Conservation (phyloP, 2,797 vertebrate species). For the Ispidina lecontei region DNA sequence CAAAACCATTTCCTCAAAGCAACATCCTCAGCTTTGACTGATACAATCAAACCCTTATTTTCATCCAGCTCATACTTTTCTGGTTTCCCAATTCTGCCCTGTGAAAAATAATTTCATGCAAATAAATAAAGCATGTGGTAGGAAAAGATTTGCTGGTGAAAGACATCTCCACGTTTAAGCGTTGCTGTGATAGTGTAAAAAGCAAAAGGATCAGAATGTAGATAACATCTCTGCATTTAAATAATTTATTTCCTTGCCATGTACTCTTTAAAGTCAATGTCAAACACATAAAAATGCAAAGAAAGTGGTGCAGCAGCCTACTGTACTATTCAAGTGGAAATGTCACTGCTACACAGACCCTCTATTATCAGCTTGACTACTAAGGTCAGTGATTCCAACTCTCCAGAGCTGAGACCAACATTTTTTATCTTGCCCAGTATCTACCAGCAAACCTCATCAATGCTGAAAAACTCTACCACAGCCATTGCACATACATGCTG, state of each 20-base stretch:
- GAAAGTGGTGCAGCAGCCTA: neutral
- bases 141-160: neutral
- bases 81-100: neutral
- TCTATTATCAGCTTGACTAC: neutral
- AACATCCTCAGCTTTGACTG: neutral
- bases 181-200: neutral
- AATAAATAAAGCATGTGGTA: neutral
- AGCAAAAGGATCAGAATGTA: neutral
- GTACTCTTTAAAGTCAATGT: neutral
- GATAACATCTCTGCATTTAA: neutral
- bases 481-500: neutral
- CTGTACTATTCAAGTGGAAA: neutral
- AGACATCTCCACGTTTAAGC: neutral
- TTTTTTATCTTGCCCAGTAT: neutral
- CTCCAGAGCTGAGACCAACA: neutral
- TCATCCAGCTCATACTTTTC: neutral
- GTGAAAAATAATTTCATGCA: neutral
- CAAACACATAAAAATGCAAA: neutral
- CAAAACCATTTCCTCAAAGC: neutral
- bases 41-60: neutral
- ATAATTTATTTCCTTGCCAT: slow-evolving; percentile 5
- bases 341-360: neutral
- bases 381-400: neutral
- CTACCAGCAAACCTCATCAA: neutral
- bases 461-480: neutral